Evolutionary conservation across 2,888 invertebrate species (phyloP).

Genomic region (Rhabditoides inermis): DNA sequence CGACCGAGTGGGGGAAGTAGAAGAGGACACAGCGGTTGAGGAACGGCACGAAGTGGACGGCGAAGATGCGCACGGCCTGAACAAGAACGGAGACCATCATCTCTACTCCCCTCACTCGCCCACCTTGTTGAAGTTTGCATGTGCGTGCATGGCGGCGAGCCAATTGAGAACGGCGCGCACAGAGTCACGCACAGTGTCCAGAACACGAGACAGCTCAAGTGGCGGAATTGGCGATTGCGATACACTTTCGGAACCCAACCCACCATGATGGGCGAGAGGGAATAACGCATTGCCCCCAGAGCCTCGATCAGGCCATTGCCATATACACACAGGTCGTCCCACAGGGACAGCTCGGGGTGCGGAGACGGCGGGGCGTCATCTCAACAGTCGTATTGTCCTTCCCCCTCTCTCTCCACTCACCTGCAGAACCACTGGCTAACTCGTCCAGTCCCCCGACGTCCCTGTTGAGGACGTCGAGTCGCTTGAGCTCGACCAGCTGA

Average conservation of each 20-base stretch:
- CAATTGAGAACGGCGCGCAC: constrained; percentile 24
- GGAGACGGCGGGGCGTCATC: constrained; percentile 20
- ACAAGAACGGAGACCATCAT: too few species aligned
- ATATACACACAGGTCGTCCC: constrained; percentile 49
- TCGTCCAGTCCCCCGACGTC: too few species aligned
- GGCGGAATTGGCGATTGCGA: background rate
- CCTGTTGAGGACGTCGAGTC: background rate
- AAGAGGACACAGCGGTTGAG: constrained; percentile 17
- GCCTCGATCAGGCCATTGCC: constrained; percentile 41
- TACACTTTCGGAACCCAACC: background rate
- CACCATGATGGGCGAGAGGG: constrained; percentile 36
- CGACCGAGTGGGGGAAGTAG: constrained; percentile 21
- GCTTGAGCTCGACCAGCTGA: background rate
- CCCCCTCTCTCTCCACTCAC: background rate
- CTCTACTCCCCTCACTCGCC: too few species aligned
- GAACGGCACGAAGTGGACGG: constrained; percentile 23
- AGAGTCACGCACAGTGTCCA: constrained; percentile 21
- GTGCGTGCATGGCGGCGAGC: constrained; percentile 23
- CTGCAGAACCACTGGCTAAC: background rate
- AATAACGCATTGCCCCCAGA: constrained; percentile 42
- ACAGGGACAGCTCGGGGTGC: constrained; percentile 41
- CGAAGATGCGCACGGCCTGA: constrained; percentile 23
- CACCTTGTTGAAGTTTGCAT: too few species aligned
- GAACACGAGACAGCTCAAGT: constrained; percentile 17
- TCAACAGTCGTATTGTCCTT: background rate